Conservation (phyloP, 2,113 vertebrate genomes). For the Bufo bufo region DNA sequence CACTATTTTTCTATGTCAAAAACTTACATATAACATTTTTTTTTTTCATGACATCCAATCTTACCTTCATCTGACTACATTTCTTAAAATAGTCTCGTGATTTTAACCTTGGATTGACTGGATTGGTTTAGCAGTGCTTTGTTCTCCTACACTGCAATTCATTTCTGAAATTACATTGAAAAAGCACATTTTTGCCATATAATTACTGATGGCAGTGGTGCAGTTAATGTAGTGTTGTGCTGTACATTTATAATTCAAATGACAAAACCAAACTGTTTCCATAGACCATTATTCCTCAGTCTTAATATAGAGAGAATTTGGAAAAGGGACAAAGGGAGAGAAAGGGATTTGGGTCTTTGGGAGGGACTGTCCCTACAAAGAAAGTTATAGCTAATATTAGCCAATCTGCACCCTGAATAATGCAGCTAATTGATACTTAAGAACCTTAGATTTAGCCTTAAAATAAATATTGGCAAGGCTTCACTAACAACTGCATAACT, state of each 20-base stretch:
- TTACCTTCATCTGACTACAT: background rate
- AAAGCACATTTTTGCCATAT: background rate
- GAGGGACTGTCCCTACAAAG: constrained; percentile 15
- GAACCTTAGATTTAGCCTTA: constrained; percentile 45
- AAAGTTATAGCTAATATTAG: constrained; percentile 17
- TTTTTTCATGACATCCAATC: too few relatives aligned
- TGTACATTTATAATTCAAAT: background rate
- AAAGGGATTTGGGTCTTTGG: background rate
- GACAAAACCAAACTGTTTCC: constrained; percentile 13
- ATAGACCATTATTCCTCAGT: background rate
- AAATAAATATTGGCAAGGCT: constrained; percentile 54
- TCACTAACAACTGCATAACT: constrained; percentile 50
- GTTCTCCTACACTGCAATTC: background rate
- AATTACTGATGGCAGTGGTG: background rate
- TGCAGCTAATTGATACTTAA: constrained; percentile 50
- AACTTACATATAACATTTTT: too few relatives aligned
- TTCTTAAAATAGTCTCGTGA: background rate
- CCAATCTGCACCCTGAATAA: constrained; percentile 39
- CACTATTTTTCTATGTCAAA: too few relatives aligned
- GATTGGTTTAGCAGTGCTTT: too few relatives aligned
- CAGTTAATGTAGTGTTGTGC: background rate
- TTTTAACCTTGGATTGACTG: background rate
- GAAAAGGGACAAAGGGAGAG: background rate
- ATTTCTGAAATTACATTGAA: background rate
- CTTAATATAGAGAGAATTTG: constrained; percentile 25